Conservation (phyloP, 2,888 invertebrate species). For the Amiota mariae region DNA sequence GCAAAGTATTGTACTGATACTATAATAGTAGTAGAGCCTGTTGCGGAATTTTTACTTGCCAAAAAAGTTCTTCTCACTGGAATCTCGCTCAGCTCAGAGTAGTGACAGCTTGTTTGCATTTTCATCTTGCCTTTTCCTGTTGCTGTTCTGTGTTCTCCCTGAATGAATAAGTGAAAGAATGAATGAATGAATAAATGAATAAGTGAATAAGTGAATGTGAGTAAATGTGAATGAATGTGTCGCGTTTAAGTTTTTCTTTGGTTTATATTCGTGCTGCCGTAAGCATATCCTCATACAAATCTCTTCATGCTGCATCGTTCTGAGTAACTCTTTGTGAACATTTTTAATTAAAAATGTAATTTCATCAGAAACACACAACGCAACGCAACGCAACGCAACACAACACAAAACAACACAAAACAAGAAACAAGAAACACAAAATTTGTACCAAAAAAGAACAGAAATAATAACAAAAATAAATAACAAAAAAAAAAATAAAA, state of each 20-base stretch:
- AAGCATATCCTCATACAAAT: background rate
- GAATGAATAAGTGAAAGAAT: background rate
- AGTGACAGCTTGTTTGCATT: constrained; percentile 20
- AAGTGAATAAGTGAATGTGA: background rate
- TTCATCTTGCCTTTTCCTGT: background rate
- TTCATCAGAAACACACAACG: constrained; percentile 9
- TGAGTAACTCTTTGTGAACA: constrained; percentile 24
- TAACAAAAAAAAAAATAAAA: too few species aligned
- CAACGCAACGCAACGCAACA: background rate
- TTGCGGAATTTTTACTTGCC: background rate
- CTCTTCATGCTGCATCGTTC: background rate
- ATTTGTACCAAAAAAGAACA: background rate
- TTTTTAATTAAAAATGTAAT: constrained; percentile 25
- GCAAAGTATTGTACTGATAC: too few species aligned
- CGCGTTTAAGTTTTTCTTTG: constrained; percentile 13
- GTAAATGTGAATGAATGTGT: background rate
- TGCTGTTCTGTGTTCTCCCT: background rate
- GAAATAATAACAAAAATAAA: background rate
- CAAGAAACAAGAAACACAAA: background rate
- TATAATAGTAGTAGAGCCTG: too few species aligned
- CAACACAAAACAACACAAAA: background rate
- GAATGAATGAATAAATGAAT: background rate
- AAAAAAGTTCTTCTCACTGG: background rate
- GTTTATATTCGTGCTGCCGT: constrained; percentile 1
- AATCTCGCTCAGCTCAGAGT: background rate